phyloP scores from a whole-genome alignment of 2,888 invertebrate species.

The Thymelicus acteon region DNA sequence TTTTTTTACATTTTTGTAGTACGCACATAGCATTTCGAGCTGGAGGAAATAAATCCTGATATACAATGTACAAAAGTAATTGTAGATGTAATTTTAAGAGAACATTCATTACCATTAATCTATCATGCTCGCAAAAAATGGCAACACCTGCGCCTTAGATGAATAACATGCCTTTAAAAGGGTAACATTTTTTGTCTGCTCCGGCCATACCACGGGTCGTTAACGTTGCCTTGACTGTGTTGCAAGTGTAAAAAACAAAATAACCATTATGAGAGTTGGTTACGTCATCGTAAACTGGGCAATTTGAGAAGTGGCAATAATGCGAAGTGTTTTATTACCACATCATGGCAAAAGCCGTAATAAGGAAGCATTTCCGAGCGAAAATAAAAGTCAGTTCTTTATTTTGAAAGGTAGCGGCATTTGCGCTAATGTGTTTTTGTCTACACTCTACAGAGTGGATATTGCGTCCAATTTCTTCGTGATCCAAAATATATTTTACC shows the following conservation, averaged over 20 bases:
- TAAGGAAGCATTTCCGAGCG: constrained; percentile 8
- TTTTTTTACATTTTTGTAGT: not conserved
- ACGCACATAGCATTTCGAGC: not conserved
- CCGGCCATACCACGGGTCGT: constrained; percentile 61
- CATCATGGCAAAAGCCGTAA: constrained; percentile 9
- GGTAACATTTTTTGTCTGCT: constrained; percentile 47
- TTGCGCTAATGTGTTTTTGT: not conserved
- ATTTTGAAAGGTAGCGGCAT: not conserved
- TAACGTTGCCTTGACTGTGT: constrained; percentile 66
- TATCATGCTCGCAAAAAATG: constrained; percentile 46
- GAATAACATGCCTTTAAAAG: constrained; percentile 31
- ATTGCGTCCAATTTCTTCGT: not conserved
- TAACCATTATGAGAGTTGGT: constrained; percentile 59
- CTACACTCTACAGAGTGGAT: not conserved
- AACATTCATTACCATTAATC: constrained; percentile 51
- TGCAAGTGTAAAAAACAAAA: constrained; percentile 61
- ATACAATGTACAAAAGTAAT: not conserved
- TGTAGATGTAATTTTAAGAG: constrained; percentile 9
- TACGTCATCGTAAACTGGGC: constrained; percentile 51
- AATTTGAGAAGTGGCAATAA: constrained; percentile 29
- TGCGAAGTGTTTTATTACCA: constrained; percentile 14
- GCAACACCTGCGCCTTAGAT: constrained; percentile 50
- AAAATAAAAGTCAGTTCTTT: constrained; percentile 3
- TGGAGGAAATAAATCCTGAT: too few species aligned
- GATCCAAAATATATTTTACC: not conserved